phyloP scores from a whole-genome alignment of 1,140 invertebrate species.

The Drosophila littoralis region DNA sequence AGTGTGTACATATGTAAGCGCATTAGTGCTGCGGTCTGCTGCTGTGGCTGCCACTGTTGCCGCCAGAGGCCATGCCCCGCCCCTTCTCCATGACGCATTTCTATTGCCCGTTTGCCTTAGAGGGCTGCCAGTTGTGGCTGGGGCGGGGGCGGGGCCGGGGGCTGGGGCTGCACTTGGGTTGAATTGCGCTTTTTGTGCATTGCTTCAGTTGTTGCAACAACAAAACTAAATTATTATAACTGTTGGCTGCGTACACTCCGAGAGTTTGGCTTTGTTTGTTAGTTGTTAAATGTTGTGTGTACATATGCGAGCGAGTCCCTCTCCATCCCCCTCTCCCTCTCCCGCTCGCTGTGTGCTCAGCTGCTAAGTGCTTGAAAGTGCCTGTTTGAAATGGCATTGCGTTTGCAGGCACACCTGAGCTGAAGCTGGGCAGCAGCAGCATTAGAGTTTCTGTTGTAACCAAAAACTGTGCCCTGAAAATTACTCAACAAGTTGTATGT shows the following conservation, averaged over 20 bases:
- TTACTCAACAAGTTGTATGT: background rate
- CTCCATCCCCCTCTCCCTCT: too few relatives aligned
- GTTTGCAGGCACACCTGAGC: constrained; percentile 33
- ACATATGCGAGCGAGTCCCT: background rate
- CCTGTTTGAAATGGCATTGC: constrained; percentile 20
- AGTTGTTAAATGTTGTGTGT: constrained; percentile 39
- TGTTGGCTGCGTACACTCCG: constrained; percentile 30
- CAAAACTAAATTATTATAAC: constrained; percentile 64
- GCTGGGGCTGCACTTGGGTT: constrained; percentile 19
- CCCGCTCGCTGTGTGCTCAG: constrained; percentile 2
- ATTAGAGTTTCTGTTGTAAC: constrained; percentile 1
- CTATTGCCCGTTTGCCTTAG: constrained; percentile 2
- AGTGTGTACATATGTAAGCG: constrained; percentile 55
- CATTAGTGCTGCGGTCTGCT: constrained; percentile 74
- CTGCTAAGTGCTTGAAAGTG: constrained; percentile 57
- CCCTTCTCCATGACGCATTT: constrained; percentile 5
- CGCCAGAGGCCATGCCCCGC: constrained; percentile 24
- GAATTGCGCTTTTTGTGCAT: constrained; percentile 68
- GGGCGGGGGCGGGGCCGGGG: background rate
- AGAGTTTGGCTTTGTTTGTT: constrained; percentile 41
- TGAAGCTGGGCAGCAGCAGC: background rate
- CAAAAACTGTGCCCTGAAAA: constrained; percentile 18
- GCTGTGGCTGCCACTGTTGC: constrained; percentile 54
- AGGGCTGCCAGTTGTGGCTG: background rate
- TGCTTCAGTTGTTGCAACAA: constrained; percentile 42